phyloP scores from a whole-genome alignment of 2,888 invertebrate species.

The Sinodicranocentrus sp. region DNA sequence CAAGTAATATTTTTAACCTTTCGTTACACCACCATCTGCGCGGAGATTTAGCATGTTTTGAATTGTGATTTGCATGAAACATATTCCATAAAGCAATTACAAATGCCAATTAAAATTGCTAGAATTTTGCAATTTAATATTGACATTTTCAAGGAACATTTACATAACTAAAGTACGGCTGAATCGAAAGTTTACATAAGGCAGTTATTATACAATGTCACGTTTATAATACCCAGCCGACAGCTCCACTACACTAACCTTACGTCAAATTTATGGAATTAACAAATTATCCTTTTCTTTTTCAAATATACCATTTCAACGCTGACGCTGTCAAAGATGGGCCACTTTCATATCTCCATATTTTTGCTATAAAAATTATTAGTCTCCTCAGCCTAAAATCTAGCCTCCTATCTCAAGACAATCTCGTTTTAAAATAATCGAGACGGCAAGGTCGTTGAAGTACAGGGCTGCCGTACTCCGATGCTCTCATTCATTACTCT shows the following conservation, averaged over 20 bases:
- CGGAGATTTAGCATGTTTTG: background rate
- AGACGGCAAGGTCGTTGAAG: conserved; percentile 35
- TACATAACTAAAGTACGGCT: background rate
- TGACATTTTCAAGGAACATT: background rate
- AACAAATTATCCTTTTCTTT: background rate
- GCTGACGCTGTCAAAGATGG: too few species aligned
- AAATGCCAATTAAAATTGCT: background rate
- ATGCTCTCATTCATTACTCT: conserved; percentile 46
- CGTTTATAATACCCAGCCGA: conserved; percentile 1
- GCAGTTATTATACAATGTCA: too few species aligned
- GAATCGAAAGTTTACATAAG: too few species aligned
- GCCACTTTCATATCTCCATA: too few species aligned
- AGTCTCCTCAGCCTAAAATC: too few species aligned
- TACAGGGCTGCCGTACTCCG: background rate
- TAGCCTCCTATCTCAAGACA: background rate
- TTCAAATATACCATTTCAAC: too few species aligned
- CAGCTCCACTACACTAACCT: background rate
- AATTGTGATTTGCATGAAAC: background rate
- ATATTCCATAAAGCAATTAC: too few species aligned
- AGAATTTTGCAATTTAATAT: background rate
- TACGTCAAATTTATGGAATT: conserved; percentile 9
- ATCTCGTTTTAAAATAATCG: conserved; percentile 24
- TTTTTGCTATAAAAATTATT: too few species aligned
- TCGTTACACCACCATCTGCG: too few species aligned
- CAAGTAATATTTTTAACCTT: background rate